phyloP scores from a whole-genome alignment of 2,113 vertebrate genomes.

The Todiramphus chloris region DNA sequence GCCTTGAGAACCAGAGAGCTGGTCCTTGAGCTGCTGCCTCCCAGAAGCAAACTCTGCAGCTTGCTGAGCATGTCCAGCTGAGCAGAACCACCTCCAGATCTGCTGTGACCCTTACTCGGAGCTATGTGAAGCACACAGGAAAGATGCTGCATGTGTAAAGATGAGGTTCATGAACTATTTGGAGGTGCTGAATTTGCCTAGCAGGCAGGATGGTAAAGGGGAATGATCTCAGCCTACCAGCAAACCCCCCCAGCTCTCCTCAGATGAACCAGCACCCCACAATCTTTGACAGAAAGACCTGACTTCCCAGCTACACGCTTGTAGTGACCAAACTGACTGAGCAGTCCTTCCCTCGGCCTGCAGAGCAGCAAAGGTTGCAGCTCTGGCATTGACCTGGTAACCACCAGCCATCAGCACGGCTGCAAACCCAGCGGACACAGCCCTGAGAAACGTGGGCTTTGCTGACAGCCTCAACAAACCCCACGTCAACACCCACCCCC shows the following conservation, averaged over 20 bases:
- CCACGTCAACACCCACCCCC: too few relatives aligned
- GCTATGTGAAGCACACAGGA: neutral
- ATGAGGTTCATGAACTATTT: neutral
- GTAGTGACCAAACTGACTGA: neutral
- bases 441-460: neutral
- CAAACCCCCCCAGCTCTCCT: neutral
- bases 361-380: neutral
- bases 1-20: too few relatives aligned
- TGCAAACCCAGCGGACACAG: neutral
- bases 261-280: neutral
- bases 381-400: neutral
- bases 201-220: neutral
- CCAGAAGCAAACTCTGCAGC: neutral
- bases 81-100: neutral
- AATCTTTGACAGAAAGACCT: neutral
- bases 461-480: neutral
- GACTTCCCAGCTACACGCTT: neutral
- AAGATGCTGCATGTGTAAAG: fast-evolving
- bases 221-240: neutral
- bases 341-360: neutral
- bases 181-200: neutral
- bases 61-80: fast-evolving
- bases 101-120: neutral
- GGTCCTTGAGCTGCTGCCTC: neutral
- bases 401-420: neutral